These are phyloP conservation scores for Agonopterix alstromeriana DNA, from an alignment of 2,888 invertebrate species.

Conservation along the genomic window DNA sequence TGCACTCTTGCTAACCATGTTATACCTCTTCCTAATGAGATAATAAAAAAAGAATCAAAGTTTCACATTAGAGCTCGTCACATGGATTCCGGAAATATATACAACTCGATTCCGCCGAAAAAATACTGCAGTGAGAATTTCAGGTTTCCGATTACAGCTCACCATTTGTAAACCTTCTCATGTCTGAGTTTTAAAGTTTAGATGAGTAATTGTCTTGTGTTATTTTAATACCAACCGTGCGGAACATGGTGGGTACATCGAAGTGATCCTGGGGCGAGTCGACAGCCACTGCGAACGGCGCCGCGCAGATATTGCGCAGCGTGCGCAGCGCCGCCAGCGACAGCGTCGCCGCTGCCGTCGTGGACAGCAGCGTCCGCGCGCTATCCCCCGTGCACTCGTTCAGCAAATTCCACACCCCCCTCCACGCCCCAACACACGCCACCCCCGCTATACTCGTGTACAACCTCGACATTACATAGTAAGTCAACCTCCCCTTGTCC, in stretches of 20 bases:
- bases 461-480: constrained; percentile 81
- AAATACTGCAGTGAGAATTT: too few species aligned
- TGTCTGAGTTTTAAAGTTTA: too few species aligned
- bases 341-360: constrained; percentile 80
- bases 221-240: constrained; percentile 80
- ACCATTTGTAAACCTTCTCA: too few species aligned
- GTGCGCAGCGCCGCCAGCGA: constrained; percentile 82
- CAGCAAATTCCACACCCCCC: constrained; percentile 88
- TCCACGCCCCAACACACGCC: constrained; percentile 92
- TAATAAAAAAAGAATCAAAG: too few species aligned
- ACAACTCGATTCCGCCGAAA: too few species aligned
- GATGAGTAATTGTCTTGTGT: too few species aligned
- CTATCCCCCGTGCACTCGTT: constrained; percentile 82
- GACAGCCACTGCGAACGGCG: constrained; percentile 86
- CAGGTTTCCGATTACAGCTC: too few species aligned
- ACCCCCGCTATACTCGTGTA: constrained; percentile 87
- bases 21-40: too few species aligned
- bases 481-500: constrained; percentile 81
- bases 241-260: constrained; percentile 90
- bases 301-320: constrained; percentile 87
- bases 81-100: too few species aligned
- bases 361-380: constrained; percentile 76
- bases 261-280: constrained; percentile 89
- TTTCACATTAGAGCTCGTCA: too few species aligned
- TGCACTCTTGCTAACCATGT: too few species aligned